Percentiles rank a stretch among this genome's conserved stretches.
phyloP scores from a whole-genome alignment of 2,888 invertebrate genomes.

The Trissonchulus latispiculum region DNA sequence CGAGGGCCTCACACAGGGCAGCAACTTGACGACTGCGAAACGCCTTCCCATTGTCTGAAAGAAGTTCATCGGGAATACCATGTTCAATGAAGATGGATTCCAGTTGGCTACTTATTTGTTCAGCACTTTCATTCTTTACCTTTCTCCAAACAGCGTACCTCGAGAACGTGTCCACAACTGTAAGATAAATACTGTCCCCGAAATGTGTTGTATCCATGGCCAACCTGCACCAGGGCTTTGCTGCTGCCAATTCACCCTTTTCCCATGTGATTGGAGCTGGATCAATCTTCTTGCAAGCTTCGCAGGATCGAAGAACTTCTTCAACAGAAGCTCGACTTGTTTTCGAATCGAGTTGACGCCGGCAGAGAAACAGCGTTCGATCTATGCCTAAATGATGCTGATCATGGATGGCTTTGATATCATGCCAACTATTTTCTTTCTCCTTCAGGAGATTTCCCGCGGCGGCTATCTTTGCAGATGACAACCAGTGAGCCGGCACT shows the following conservation, averaged over 20 bases:
- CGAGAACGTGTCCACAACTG: neutral
- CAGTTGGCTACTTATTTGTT: neutral
- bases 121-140: neutral
- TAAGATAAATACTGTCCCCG: neutral
- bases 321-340: neutral
- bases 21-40: neutral
- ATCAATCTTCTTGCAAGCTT: neutral
- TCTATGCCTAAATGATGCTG: conserved; percentile 7
- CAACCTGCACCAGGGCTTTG: neutral
- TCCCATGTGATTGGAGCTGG: neutral
- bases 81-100: neutral
- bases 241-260: neutral
- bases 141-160: neutral
- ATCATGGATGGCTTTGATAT: neutral
- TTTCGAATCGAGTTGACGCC: neutral
- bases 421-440: neutral
- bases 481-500: no score
- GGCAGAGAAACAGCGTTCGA: neutral
- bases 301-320: neutral
- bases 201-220: conserved; percentile 3
- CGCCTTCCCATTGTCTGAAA: neutral
- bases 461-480: no score
- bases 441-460: no score
- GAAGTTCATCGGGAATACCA: neutral
- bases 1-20: neutral